Conservation (phyloP, 2,888 invertebrate genomes). For the Parascotia fuliginaria region DNA sequence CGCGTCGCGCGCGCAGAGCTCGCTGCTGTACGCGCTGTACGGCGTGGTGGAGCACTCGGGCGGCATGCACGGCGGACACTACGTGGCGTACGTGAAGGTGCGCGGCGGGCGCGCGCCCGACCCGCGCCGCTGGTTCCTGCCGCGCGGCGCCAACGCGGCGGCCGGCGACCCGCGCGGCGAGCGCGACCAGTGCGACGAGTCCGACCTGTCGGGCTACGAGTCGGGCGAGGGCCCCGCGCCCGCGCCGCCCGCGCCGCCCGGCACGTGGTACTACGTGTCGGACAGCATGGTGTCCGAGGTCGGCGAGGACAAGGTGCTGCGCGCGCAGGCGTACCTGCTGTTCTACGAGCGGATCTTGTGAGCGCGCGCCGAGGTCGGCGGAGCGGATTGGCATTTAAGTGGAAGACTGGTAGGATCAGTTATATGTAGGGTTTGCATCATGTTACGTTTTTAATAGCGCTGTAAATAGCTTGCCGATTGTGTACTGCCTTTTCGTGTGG, state of each 20-base stretch:
- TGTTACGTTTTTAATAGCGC: conserved; percentile 45
- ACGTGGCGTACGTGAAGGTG: conserved; percentile 97
- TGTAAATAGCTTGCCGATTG: conserved; percentile 66
- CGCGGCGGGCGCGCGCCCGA: conserved; percentile 87
- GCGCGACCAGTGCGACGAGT: conserved; percentile 81
- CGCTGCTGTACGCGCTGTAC: conserved; percentile 94
- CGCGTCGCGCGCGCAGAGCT: conserved; percentile 86
- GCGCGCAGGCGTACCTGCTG: conserved; percentile 96
- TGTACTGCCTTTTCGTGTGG: conserved; percentile 34
- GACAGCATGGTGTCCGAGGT: conserved; percentile 95
- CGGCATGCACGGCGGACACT: conserved; percentile 92
- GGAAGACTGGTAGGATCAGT: conserved; percentile 68
- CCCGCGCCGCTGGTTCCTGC: conserved; percentile 90
- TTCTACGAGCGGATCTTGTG: conserved; percentile 98
- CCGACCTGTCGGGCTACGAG: conserved; percentile 84
- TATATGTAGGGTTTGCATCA: conserved; percentile 45
- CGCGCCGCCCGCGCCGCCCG: conserved; percentile 82
- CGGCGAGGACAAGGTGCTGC: conserved; percentile 91
- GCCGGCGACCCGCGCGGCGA: conserved; percentile 74
- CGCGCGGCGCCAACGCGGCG: conserved; percentile 84
- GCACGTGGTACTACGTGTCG: conserved; percentile 97
- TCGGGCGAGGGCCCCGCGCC: conserved; percentile 77
- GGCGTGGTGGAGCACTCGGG: conserved; percentile 98
- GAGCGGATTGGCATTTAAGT: conserved; percentile 68
- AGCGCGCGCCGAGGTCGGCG: conserved; percentile 29